Evolutionary conservation across 2,797 vertebrate genomes (phyloP), one percentile per base, ranked within the genome.

Genomic region (Nyctibius grandis): DNA sequence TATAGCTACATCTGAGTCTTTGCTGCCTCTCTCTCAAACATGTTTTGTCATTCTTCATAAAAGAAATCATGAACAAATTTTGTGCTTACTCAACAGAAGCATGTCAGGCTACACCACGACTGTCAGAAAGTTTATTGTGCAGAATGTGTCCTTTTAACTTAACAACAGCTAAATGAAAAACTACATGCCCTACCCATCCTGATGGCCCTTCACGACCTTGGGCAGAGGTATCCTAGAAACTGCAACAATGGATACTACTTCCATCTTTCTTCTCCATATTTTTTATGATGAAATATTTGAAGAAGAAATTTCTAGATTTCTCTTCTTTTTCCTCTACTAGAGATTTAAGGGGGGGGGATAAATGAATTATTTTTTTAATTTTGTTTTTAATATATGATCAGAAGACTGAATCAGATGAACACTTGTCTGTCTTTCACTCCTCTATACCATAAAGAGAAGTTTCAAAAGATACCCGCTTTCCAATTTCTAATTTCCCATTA

Each of bases 241-340:
- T 34, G 59, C 0, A 0, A 11, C 29, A 40, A 7, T 8, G 23
- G 40, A 60, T 42, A 2, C 6, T 28, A 7, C 21, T 73, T 76
- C 63, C 77, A 34, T 26, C 34, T 83, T 45, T 38, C 38, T 25
- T 83, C 40, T 84, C 45, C 57, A 25, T 17, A 42, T 21, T 38
- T 22, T 44, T 63, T 12, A 33, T 13, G 3, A 74, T 7, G 3
- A 59, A 74, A 75, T 21, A 9, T 40, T 67, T 31, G 25, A 81
- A 91, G 6, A 82, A 65, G n/a, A n/a, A 40, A 26, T 73, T 65
- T 73, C 20, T 51, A 44, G 6, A 85, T n/a, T 28, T 81, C 28
- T 61, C 17, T 47, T 47, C 12, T 44, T 74, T 60, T 72, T 34
- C 6, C 25, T 40, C 12, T 38, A 36, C 20, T 56, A 34, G 23